phyloP scores from a whole-genome alignment of 2,113 vertebrate genomes.

The Nicator chloris region DNA sequence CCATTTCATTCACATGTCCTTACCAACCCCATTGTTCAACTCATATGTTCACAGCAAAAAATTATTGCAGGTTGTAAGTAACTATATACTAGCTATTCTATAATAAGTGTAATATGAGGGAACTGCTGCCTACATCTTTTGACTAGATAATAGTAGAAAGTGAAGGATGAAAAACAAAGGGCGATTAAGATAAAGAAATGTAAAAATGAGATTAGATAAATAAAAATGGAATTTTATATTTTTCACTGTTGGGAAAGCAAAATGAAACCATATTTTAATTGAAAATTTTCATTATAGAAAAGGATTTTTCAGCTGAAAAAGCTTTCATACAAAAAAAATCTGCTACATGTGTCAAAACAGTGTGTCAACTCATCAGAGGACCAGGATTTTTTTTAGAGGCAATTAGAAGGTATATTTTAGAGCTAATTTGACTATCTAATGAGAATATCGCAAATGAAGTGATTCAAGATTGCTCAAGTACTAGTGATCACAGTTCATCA shows the following conservation, averaged over 20 bases:
- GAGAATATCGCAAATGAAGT: slow-evolving; percentile 58
- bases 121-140: neutral
- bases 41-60: neutral
- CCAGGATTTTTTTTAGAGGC: slow-evolving; percentile 54
- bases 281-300: neutral
- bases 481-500: slow-evolving; percentile 48
- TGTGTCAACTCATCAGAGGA: slow-evolving; percentile 52
- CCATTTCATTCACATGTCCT: neutral
- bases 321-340: neutral
- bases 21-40: neutral
- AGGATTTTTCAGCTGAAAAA: neutral
- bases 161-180: neutral
- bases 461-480: slow-evolving; percentile 57
- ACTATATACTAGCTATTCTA: neutral
- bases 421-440: slow-evolving; percentile 67
- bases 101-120: neutral
- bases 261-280: neutral
- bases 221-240: neutral
- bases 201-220: neutral
- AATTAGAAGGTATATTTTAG: slow-evolving; percentile 67
- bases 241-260: neutral
- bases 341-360: slow-evolving; percentile 38
- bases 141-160: neutral
- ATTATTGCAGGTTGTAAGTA: neutral
- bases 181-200: neutral